Evolutionary conservation across 2,113 vertebrate species (phyloP).

Genomic region (Noturus placidus): DNA sequence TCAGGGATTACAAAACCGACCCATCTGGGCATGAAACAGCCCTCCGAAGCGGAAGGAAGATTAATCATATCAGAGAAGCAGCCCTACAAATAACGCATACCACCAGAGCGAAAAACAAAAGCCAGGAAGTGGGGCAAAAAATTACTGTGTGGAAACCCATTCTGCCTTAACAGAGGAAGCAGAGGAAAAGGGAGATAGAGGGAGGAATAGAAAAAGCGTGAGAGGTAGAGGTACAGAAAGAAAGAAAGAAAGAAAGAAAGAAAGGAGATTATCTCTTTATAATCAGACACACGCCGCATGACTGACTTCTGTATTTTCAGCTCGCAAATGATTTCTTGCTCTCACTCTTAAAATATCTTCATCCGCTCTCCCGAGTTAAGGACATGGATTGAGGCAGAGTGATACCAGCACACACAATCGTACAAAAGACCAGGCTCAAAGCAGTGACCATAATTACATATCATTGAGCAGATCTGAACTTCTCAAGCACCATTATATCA

Average conservation of each 20-base stretch:
- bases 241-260: slow-evolving; percentile 39
- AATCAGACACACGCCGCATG: slow-evolving; percentile 48
- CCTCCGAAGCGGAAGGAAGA: slow-evolving; percentile 56
- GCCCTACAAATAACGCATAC: slow-evolving; percentile 57
- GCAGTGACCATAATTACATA: slow-evolving; percentile 46
- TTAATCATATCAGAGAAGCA: slow-evolving; percentile 60
- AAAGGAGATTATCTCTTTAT: slow-evolving; percentile 49
- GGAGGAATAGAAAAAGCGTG: slow-evolving; percentile 14
- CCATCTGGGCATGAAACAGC: slow-evolving; percentile 60
- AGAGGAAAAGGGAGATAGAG: slow-evolving; percentile 49
- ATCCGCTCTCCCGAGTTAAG: slow-evolving; percentile 36
- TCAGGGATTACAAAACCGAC: slow-evolving; percentile 66
- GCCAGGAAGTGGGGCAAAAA: slow-evolving; percentile 62
- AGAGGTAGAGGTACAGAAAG: slow-evolving; percentile 47
- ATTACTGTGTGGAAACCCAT: slow-evolving; percentile 56
- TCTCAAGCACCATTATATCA: not conserved
- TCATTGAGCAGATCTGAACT: slow-evolving; percentile 11
- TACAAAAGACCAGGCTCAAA: slow-evolving; percentile 31
- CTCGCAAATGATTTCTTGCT: slow-evolving; percentile 41
- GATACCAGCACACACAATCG: slow-evolving; percentile 22
- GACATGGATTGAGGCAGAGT: slow-evolving; percentile 29
- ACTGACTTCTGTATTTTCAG: slow-evolving; percentile 47
- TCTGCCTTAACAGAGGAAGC: slow-evolving; percentile 45
- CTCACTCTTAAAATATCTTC: slow-evolving; percentile 42
- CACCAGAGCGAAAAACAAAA: slow-evolving; percentile 43